phyloP scores from a whole-genome alignment of 2,888 invertebrate species.

The Agonopterix arenella region DNA sequence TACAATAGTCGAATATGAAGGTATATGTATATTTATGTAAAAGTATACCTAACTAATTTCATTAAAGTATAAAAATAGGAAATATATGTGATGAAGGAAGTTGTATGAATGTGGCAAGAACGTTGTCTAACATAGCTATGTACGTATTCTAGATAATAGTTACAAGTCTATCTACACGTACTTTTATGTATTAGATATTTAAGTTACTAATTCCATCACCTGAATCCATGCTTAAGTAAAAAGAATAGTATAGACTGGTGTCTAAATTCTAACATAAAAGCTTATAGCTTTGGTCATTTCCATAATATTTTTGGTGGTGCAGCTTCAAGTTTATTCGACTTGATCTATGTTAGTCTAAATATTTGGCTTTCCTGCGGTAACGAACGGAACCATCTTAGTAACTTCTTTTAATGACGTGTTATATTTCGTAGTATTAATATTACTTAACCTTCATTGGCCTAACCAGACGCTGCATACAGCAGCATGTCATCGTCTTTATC shows the following conservation, averaged over 20 bases:
- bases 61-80: constrained; percentile 35
- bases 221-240: constrained; percentile 11
- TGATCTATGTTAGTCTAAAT: constrained; percentile 35
- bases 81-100: constrained; percentile 50
- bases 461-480: not conserved
- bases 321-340: constrained; percentile 35
- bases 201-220: constrained; percentile 14
- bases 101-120: constrained; percentile 49
- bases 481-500: not conserved
- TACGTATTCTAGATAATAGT: constrained; percentile 16
- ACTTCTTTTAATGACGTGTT: not conserved
- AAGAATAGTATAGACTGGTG: constrained; percentile 21
- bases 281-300: constrained; percentile 71
- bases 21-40: constrained; percentile 30
- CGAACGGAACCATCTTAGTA: constrained; percentile 7
- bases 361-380: constrained; percentile 56
- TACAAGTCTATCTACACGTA: constrained; percentile 15
- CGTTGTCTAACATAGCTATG: constrained; percentile 39
- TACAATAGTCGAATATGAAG: constrained; percentile 21
- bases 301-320: constrained; percentile 53
- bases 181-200: constrained; percentile 4
- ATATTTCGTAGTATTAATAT: constrained; percentile 1
- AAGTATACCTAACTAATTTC: constrained; percentile 38
- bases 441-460: constrained; percentile 1
- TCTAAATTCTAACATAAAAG: constrained; percentile 40